Evolutionary conservation across 2,888 invertebrate genomes (phyloP).

Genomic region (Linyphia triangularis): DNA sequence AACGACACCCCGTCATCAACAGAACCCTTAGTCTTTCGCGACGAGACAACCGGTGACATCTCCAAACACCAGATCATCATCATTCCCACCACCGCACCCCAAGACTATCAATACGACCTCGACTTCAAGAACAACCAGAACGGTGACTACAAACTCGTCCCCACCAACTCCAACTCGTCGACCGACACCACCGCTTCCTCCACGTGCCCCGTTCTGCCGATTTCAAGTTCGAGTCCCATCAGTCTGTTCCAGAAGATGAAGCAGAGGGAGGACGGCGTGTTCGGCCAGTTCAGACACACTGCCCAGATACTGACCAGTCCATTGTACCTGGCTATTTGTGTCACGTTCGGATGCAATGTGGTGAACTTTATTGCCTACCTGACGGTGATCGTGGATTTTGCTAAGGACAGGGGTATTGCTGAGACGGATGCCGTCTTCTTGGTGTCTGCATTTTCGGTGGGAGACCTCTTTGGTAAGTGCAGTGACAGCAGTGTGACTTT

Average conservation of each 20-base stretch:
- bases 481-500: no score
- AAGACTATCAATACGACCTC: not conserved
- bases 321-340: constrained; percentile 59
- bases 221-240: constrained; percentile 21
- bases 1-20: constrained; percentile 40
- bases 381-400: constrained; percentile 72
- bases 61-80: constrained; percentile 59
- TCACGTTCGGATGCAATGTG: constrained; percentile 72
- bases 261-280: constrained; percentile 63
- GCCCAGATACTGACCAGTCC: constrained; percentile 71
- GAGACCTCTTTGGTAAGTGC: constrained; percentile 71
- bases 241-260: constrained; percentile 70
- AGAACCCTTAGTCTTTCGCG: constrained; percentile 53
- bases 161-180: not conserved
- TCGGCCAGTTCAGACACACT: constrained; percentile 70
- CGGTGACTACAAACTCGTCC: constrained; percentile 59
- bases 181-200: not conserved
- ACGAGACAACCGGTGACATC: constrained; percentile 52
- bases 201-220: constrained; percentile 9
- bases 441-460: constrained; percentile 75
- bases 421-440: constrained; percentile 73
- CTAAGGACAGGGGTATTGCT: constrained; percentile 56
- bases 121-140: constrained; percentile 6
- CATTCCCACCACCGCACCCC: not conserved
- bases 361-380: constrained; percentile 71